These are phyloP conservation scores for Zele albiditarsus DNA, from an alignment of 2,888 invertebrate genomes.

Conservation along the genomic window DNA sequence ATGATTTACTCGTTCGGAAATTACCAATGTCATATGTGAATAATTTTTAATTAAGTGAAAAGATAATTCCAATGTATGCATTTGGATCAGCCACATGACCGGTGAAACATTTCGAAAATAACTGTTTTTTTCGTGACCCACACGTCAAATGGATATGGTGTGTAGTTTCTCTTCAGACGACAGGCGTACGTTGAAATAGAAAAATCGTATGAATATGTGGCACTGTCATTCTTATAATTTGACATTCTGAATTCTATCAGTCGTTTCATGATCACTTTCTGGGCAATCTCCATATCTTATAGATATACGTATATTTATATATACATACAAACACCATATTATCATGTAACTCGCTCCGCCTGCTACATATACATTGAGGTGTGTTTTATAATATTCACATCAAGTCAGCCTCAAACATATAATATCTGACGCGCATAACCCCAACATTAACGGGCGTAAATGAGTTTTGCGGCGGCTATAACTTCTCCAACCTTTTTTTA, in stretches of 20 bases:
- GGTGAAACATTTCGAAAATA: too few species aligned
- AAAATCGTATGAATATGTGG: background rate
- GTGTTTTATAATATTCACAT: conserved; percentile 33
- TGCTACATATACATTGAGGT: conserved; percentile 1
- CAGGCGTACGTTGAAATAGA: background rate
- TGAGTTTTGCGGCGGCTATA: conserved; percentile 53
- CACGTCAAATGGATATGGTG: background rate
- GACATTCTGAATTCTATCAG: background rate
- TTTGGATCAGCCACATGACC: too few species aligned
- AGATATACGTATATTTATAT: background rate
- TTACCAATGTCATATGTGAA: too few species aligned
- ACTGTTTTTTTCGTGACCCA: too few species aligned
- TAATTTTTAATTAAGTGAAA: too few species aligned
- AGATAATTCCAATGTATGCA: too few species aligned
- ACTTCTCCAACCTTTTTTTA: conserved; percentile 27
- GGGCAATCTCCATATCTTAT: background rate
- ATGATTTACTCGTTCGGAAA: too few species aligned
- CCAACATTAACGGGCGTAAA: conserved; percentile 52
- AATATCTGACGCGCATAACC: conserved; percentile 37
- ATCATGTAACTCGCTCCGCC: background rate
- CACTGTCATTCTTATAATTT: background rate
- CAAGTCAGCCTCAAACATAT: conserved; percentile 28
- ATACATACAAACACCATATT: background rate
- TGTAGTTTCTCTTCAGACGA: background rate
- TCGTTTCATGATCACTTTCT: background rate